Evolutionary conservation across 1,140 invertebrate species (phyloP).

Genomic region (Carposina sasakii): DNA sequence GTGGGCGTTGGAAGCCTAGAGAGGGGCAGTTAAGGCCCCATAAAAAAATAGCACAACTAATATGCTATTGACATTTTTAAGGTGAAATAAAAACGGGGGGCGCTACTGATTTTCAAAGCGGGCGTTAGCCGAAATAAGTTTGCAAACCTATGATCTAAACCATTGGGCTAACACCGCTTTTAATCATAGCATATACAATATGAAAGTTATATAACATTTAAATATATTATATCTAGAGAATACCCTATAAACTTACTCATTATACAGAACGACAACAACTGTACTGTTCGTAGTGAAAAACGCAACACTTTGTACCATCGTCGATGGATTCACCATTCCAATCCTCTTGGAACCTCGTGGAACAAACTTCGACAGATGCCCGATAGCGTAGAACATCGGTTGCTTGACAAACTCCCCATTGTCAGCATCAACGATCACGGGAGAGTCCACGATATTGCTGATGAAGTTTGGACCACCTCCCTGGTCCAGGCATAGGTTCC

Average conservation of each 20-base stretch:
- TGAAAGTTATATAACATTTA: no score
- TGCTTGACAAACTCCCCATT: constrained; percentile 84
- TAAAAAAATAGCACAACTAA: no score
- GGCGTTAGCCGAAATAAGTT: no score
- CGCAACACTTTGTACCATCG: constrained; percentile 50
- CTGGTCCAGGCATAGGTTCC: constrained; percentile 84
- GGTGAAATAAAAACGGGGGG: no score
- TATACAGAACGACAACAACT: constrained; percentile 75
- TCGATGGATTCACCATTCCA: constrained; percentile 1
- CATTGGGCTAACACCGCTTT: no score
- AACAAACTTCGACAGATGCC: constrained; percentile 86
- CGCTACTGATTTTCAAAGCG: no score
- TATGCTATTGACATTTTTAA: no score
- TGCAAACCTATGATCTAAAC: no score
- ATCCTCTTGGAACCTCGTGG: constrained; percentile 69
- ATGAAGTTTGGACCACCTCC: constrained; percentile 84
- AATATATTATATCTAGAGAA: no score
- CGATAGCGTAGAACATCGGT: constrained; percentile 87
- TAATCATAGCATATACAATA: no score
- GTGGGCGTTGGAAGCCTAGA: no score
- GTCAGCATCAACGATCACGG: constrained; percentile 80
- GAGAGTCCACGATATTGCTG: constrained; percentile 80
- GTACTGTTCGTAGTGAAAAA: constrained; percentile 74
- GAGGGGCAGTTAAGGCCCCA: no score
- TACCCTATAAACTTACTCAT: constrained; percentile 76